Evolutionary conservation across 2,888 invertebrate species (phyloP).

Genomic region (Dasysyrphus tricinctus): DNA sequence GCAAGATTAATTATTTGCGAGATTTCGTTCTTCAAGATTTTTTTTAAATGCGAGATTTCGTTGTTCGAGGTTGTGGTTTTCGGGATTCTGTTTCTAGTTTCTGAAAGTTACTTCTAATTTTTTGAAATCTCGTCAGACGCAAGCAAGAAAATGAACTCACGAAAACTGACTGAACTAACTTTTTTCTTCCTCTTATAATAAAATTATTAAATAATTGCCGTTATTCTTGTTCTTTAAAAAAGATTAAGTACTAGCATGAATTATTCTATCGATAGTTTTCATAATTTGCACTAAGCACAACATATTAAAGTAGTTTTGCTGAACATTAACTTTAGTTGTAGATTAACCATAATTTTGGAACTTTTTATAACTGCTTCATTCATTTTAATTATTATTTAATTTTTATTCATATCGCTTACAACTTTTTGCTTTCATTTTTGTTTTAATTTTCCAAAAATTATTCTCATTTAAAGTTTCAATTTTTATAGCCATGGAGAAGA

Average conservation of each 20-base stretch:
- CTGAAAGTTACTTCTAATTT: too few relatives aligned
- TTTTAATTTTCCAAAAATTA: constrained; percentile 20
- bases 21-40: too few relatives aligned
- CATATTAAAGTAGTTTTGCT: background rate
- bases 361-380: background rate
- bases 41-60: too few relatives aligned
- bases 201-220: too few relatives aligned
- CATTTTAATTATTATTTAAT: background rate
- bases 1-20: too few relatives aligned
- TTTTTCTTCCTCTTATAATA: too few relatives aligned
- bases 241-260: background rate
- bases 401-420: background rate
- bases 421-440: constrained; percentile 1
- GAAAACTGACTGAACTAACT: too few relatives aligned
- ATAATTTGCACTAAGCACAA: background rate
- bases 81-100: too few relatives aligned
- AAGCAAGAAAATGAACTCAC: too few relatives aligned
- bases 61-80: too few relatives aligned
- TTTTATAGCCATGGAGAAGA: constrained; percentile 94
- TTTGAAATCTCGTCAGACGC: too few relatives aligned
- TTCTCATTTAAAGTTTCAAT: constrained; percentile 61
- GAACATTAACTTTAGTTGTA: background rate
- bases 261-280: background rate
- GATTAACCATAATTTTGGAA: background rate
- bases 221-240: too few relatives aligned